Evolutionary conservation across 2,888 invertebrate species (phyloP).

Genomic region (Lycaena phlaeas): DNA sequence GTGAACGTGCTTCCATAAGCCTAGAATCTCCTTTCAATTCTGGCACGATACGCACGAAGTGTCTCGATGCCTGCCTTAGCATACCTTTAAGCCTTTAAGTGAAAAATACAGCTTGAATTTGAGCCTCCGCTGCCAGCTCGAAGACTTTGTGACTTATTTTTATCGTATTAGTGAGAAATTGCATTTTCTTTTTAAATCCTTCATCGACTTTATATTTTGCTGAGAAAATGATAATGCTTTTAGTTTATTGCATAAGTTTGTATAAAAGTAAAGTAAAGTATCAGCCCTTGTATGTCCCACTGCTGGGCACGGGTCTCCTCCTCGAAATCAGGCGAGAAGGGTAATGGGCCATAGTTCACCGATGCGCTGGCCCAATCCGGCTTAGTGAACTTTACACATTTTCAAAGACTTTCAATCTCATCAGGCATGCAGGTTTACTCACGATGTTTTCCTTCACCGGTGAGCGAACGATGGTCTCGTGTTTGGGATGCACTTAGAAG

Average conservation of each 20-base stretch:
- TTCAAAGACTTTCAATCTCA: no score
- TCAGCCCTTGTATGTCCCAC: no score
- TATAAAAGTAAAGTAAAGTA: no score
- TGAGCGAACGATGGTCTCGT: no score
- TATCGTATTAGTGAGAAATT: neutral
- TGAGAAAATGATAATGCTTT: neutral
- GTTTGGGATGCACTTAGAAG: no score
- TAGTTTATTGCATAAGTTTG: neutral
- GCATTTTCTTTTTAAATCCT: neutral
- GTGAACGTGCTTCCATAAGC: constrained; percentile 10
- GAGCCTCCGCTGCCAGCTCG: constrained; percentile 1
- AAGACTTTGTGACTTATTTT: constrained; percentile 1
- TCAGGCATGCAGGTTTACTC: no score
- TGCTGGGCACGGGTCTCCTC: no score
- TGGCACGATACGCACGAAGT: constrained; percentile 18
- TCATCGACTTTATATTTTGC: neutral
- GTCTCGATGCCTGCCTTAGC: constrained; percentile 14
- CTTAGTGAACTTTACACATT: no score
- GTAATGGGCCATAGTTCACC: no score
- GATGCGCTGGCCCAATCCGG: no score
- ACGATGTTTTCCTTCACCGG: no score
- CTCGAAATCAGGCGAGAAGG: no score
- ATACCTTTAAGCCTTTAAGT: constrained; percentile 14
- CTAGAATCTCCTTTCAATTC: constrained; percentile 17
- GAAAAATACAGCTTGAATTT: constrained; percentile 6